phyloP scores from a whole-genome alignment of 2,888 invertebrate species.

The Entomobrya proxima region DNA sequence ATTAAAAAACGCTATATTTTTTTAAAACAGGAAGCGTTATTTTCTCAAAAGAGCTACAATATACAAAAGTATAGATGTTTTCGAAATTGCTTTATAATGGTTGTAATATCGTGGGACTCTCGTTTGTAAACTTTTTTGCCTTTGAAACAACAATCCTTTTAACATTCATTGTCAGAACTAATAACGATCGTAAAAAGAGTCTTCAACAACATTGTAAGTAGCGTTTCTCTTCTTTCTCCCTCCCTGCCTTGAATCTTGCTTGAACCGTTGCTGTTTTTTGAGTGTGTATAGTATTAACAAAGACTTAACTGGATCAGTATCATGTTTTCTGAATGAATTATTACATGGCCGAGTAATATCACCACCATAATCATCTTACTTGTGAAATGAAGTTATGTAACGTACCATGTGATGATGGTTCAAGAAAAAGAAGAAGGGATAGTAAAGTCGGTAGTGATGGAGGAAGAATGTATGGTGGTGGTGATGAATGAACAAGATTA shows the following conservation, averaged over 20 bases:
- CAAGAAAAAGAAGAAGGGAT: not conserved
- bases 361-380: constrained; percentile 8
- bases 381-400: constrained; percentile 21
- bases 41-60: no score
- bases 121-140: not conserved
- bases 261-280: not conserved
- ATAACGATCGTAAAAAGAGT: constrained; percentile 27
- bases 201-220: constrained; percentile 15
- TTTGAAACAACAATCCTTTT: constrained; percentile 31
- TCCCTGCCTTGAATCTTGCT: constrained; percentile 4
- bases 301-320: constrained; percentile 58
- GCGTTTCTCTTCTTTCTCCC: not conserved
- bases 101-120: constrained; percentile 45
- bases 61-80: not conserved
- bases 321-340: constrained; percentile 55
- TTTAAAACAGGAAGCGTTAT: no score
- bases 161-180: not conserved
- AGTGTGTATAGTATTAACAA: constrained; percentile 35
- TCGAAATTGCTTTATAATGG: not conserved
- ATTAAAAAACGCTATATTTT: no score
- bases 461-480: constrained; percentile 4
- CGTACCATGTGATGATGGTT: not conserved
- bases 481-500: constrained; percentile 60
- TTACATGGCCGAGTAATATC: constrained; percentile 15
- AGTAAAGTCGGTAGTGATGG: not conserved